Base-by-base conservation (phyloP, 2,113 vertebrate species). In the Tachysurus fulvidraco region DNA sequence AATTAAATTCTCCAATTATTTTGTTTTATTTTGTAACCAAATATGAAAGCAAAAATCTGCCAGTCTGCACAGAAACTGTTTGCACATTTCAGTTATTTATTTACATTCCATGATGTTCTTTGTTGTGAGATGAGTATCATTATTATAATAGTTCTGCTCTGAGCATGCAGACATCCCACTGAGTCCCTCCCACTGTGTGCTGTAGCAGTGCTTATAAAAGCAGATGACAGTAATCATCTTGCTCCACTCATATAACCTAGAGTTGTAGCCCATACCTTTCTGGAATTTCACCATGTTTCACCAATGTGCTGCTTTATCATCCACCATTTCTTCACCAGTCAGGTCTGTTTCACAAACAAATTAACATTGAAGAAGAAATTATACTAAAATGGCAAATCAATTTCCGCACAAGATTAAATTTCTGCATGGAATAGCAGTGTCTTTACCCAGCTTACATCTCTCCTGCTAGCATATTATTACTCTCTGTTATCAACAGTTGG, bases 151-250 rank as follows among this genome's bases (percentile, higher is more conserved):
- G 67, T 16, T 76, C 5, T 76, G 36, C 64, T 59, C 23, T 87
- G 84, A 81, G 85, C 28, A 30, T 57, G 77, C 50, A 9, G 28
- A 4, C 77, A 79, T 52, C 76, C 76, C n/a, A 79, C 57, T 50
- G 54, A 30, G 60, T 59, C 50, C 67, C 78, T 83, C 86, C 83
- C 46, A 65, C 76, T 67, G 60, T 67, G 86, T 67, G 78, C 67
- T 79, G 74, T 84, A 88, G 88, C 85, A 89, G 85, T 86, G 83
- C 83, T 86, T 91, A 78, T 64, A 65, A 88, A 81, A 69, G 80
- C 69, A 81, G 85, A 90, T 91, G 87, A 81, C 85, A 84, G 79
- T 84, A 83, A 91, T 88, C 74, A 79, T 85, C 62, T 67, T 23
- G 41, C n/a, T 85, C 23, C 2, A 23, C 60, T 82, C 60, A 73